Evolutionary conservation across 2,888 invertebrate genomes (phyloP).

Genomic region (Drosophila phalerata): DNA sequence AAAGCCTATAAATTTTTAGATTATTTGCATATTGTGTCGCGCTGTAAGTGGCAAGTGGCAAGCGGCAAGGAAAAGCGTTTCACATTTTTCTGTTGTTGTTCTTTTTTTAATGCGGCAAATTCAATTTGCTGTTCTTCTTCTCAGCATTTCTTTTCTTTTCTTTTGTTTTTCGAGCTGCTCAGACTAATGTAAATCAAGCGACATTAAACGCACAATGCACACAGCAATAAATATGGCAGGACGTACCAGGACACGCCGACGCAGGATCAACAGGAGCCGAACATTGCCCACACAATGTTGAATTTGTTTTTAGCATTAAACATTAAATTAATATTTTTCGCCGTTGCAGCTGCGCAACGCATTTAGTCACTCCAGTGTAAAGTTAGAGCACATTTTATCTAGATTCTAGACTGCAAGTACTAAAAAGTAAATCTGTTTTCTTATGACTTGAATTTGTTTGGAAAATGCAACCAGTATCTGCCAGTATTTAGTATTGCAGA

Average conservation of each 20-base stretch:
- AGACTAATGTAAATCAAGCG: constrained; percentile 75
- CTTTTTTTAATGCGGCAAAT: constrained; percentile 43
- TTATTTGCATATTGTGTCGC: constrained; percentile 83
- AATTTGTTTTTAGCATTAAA: constrained; percentile 29
- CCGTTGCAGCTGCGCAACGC: constrained; percentile 53
- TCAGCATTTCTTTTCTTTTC: constrained; percentile 19
- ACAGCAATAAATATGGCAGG: constrained; percentile 64
- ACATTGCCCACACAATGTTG: constrained; percentile 13
- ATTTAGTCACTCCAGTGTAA: neutral
- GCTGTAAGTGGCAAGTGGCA: constrained; percentile 17
- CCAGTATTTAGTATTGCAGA: neutral
- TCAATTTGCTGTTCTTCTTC: constrained; percentile 58
- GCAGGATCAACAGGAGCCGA: constrained; percentile 36
- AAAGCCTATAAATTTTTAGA: constrained; percentile 84
- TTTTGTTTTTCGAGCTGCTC: constrained; percentile 30
- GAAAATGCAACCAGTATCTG: constrained; percentile 3
- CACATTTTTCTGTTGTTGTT: constrained; percentile 4
- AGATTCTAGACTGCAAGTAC: constrained; percentile 8
- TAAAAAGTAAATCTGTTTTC: constrained; percentile 22
- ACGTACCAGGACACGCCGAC: constrained; percentile 10
- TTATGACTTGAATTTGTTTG: constrained; percentile 28
- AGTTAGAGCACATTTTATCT: no score
- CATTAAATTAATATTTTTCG: constrained; percentile 61
- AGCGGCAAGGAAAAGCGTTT: constrained; percentile 1
- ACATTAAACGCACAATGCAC: constrained; percentile 72